Base-by-base conservation (phyloP, 1,140 invertebrate genomes). In the Lycorma delicatula region DNA sequence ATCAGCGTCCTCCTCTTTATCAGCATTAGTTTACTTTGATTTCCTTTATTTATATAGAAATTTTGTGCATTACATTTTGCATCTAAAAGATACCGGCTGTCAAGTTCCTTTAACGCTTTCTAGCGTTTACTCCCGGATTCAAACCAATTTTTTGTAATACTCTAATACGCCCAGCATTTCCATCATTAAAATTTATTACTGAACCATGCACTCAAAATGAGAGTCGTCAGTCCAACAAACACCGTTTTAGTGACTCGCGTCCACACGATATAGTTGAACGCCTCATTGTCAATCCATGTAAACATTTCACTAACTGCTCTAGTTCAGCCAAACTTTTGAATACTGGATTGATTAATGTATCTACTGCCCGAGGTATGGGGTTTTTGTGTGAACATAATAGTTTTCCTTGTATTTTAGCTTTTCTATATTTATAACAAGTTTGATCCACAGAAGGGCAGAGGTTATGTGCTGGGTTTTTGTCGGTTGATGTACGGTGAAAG, bases 181-280 rank as follows among this genome's bases (percentile, higher is more conserved):
- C 53, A 54, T 54, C 41, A 29, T 55, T 56, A 18, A 56, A 60
- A 18, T 31, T 20, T 7, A 25, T 12, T n/a, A 41, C 34, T 16
- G 52, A 34, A 5, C 27, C 31, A 49, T 54, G 51, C 49, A 59
- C 57, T 27, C 60, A 61, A 48, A 63, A 60, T 56, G n/a, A 66
- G 50, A 41, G 55, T 44, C 22, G 38, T 28, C 51, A 58, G 59
- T 36, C 31, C 49, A 48, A 60, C 58, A 54, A 66, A 65, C 6
- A 53, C 50, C 52, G 58, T 51, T 38, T 68, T 68, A 25, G 59
- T 61, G 46, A 59, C 56, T 27, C 49, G 55, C 13, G 58, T 56
- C 66, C 63, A 66, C 51, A 66, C 63, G 28, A 63, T 41, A 46
- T 47, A 27, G 53, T 66, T 60, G 13, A 66, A 36, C 36, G 54